phyloP scores from a whole-genome alignment of 2,113 vertebrate species.

The Pseudorhombus dupliciocellatus region DNA sequence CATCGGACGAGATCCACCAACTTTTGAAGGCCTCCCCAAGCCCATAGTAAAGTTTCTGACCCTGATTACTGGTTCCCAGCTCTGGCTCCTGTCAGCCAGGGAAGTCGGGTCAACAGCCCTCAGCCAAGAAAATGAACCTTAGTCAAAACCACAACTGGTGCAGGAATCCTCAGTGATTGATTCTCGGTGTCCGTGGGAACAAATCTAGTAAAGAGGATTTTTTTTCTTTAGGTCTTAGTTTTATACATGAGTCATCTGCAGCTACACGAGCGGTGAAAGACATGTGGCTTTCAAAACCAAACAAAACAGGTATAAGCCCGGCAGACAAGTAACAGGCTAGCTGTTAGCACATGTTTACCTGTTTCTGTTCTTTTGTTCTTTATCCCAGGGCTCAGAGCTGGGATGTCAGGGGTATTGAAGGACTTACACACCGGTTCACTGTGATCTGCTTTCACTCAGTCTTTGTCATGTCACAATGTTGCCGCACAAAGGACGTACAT shows the following conservation, averaged over 20 bases:
- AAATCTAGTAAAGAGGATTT: background rate
- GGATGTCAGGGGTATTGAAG: constrained; percentile 69
- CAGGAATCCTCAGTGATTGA: constrained; percentile 57
- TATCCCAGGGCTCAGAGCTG: constrained; percentile 64
- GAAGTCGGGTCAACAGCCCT: constrained; percentile 70
- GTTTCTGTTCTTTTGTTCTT: constrained; percentile 69
- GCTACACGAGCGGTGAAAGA: constrained; percentile 26
- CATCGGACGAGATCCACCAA: constrained; percentile 61
- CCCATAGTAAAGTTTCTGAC: constrained; percentile 74
- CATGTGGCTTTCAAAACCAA: constrained; percentile 43
- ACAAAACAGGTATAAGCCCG: constrained; percentile 30
- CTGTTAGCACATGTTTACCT: constrained; percentile 74
- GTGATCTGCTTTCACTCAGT: constrained; percentile 75
- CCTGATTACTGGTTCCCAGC: constrained; percentile 71
- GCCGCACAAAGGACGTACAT: constrained; percentile 64
- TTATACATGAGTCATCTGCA: constrained; percentile 24
- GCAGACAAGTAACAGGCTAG: constrained; percentile 58
- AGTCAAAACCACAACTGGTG: constrained; percentile 43
- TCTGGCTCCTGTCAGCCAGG: constrained; percentile 72
- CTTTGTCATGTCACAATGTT: constrained; percentile 69
- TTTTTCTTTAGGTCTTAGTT: constrained; percentile 15
- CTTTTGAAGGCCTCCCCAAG: constrained; percentile 74
- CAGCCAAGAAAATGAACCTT: constrained; percentile 53
- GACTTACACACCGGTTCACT: constrained; percentile 66
- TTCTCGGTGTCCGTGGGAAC: constrained; percentile 30